Evolutionary conservation across 2,888 invertebrate genomes (phyloP).

Genomic region (Helleia helle): DNA sequence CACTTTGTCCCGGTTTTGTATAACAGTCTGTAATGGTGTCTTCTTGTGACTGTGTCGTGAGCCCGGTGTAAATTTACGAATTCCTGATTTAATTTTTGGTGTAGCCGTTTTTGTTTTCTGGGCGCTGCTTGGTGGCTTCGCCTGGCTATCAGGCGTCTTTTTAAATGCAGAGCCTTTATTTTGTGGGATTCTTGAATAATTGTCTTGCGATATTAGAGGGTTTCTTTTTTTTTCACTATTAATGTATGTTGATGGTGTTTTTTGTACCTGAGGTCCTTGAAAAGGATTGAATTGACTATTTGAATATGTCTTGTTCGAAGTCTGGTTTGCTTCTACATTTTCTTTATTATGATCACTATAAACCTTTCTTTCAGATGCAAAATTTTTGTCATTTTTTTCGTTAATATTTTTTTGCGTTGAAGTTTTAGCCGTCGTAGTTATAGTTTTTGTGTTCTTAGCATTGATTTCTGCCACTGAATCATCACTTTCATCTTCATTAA

Average conservation of each 20-base stretch:
- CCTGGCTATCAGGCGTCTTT: conserved; percentile 38
- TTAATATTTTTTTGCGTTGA: conserved; percentile 37
- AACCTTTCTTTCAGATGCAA: conserved; percentile 43
- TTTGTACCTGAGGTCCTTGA: conserved; percentile 22
- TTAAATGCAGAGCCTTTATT: conserved; percentile 29
- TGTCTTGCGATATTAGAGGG: conserved; percentile 34
- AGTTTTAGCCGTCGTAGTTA: conserved; percentile 31
- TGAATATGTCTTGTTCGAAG: conserved; percentile 34
- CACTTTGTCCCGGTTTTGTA: conserved; percentile 49
- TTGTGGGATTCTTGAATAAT: conserved; percentile 23
- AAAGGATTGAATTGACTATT: conserved; percentile 30
- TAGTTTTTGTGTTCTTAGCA: conserved; percentile 25
- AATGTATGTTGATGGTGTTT: conserved; percentile 19
- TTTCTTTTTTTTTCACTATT: conserved; percentile 30
- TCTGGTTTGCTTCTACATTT: conserved; percentile 32
- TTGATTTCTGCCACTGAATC: conserved; percentile 37
- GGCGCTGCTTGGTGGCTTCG: conserved; percentile 30
- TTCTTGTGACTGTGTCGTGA: conserved; percentile 47
- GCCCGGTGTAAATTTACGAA: conserved; percentile 50
- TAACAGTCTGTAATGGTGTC: conserved; percentile 32
- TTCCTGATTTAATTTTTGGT: conserved; percentile 54
- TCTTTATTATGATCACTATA: conserved; percentile 40
- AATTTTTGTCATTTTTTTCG: conserved; percentile 33
- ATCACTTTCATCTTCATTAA: conserved; percentile 50
- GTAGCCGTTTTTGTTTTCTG: conserved; percentile 45